Evolutionary conservation across 2,113 vertebrate species (phyloP).

Genomic region (Meriones unguiculatus): DNA sequence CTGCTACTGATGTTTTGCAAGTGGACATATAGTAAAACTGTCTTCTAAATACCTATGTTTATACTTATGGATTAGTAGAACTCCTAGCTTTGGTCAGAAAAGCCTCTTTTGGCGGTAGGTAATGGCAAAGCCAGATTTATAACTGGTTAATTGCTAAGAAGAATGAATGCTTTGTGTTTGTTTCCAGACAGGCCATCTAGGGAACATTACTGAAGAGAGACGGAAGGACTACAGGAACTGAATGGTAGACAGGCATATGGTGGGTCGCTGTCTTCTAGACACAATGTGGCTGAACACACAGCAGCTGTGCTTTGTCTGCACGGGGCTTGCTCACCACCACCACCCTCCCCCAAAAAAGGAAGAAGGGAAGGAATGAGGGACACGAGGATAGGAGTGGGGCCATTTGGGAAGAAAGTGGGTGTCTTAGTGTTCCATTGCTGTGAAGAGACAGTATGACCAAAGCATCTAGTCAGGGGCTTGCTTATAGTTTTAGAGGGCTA

Average conservation of each 20-base stretch:
- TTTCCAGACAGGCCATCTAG: neutral
- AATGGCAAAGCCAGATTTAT: neutral
- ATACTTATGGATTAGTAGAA: neutral
- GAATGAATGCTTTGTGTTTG: neutral
- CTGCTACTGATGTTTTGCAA: neutral
- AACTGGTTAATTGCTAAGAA: neutral
- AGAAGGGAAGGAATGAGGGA: neutral
- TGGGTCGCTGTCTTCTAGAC: neutral
- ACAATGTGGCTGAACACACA: neutral
- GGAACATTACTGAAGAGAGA: neutral
- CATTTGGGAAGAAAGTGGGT: neutral
- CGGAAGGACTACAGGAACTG: neutral
- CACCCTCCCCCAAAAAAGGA: neutral
- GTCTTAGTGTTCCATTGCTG: neutral
- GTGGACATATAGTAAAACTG: neutral
- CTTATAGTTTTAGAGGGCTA: neutral
- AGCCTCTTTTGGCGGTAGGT: neutral
- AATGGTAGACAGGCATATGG: neutral
- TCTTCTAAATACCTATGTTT: neutral
- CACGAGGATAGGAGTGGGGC: neutral
- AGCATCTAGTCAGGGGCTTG: neutral
- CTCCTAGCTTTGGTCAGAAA: neutral
- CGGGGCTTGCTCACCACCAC: neutral
- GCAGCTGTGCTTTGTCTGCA: neutral
- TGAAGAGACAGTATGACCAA: neutral